Conservation (phyloP, 2,888 invertebrate genomes). For the Galeopsomyia nigrocyanea region DNA sequence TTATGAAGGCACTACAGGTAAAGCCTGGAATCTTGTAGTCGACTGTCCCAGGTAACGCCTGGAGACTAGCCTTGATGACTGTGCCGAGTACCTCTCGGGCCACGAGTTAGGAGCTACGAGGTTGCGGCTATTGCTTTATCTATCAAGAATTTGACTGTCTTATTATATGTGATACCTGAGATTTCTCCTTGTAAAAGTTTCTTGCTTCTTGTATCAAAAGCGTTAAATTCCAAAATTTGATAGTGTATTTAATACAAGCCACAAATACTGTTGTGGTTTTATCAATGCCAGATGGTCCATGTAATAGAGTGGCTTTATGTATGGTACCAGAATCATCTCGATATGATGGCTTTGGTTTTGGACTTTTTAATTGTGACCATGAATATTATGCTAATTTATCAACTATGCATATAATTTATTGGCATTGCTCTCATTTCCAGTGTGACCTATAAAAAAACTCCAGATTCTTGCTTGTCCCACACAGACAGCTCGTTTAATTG, state of each 20-base stretch:
- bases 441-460: slow-evolving; percentile 98
- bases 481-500: no score
- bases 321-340: slow-evolving; percentile 88
- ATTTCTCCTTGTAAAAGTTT: slow-evolving; percentile 87
- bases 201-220: slow-evolving; percentile 96
- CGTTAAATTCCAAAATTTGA: slow-evolving; percentile 95
- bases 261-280: slow-evolving; percentile 93
- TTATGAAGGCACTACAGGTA: no score
- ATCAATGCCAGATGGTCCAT: slow-evolving; percentile 97
- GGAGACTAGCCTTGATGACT: no score
- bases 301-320: slow-evolving; percentile 92
- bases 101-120: no score
- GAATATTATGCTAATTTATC: slow-evolving; percentile 89
- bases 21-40: no score
- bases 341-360: slow-evolving; percentile 82
- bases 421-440: slow-evolving; percentile 89
- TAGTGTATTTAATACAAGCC: slow-evolving; percentile 90
- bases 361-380: slow-evolving; percentile 74
- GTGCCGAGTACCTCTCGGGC: no score
- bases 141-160: slow-evolving; percentile 80
- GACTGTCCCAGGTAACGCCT: no score
- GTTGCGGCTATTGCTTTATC: slow-evolving; percentile 71
- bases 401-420: slow-evolving; percentile 91
- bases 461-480: no score
- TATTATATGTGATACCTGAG: slow-evolving; percentile 83